These are phyloP conservation scores for Chironomus tepperi DNA, from an alignment of 1,140 invertebrate genomes.

Conservation along the genomic window DNA sequence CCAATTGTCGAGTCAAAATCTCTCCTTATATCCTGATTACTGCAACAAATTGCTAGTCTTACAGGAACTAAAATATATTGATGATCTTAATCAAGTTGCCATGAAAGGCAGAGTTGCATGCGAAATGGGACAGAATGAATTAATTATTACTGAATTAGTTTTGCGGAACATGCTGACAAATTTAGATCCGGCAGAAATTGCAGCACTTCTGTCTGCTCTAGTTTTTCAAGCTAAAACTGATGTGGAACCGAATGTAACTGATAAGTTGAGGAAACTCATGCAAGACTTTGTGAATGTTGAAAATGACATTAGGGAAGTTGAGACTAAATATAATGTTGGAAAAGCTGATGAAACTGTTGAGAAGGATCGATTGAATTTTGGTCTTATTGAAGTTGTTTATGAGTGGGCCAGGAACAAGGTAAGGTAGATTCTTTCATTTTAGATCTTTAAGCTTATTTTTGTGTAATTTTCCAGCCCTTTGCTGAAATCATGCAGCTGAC, in stretches of 20 bases:
- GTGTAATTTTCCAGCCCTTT: conserved; percentile 62
- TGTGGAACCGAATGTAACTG: conserved; percentile 45
- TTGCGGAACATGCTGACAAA: conserved; percentile 84
- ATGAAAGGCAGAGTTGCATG: conserved; percentile 91
- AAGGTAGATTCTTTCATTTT: conserved; percentile 28
- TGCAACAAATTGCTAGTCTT: conserved; percentile 75
- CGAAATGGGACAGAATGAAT: conserved; percentile 88
- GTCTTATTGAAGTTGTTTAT: conserved; percentile 86
- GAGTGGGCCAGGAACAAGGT: conserved; percentile 89
- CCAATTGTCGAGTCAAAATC: conserved; percentile 72
- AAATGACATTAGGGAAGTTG: conserved; percentile 39
- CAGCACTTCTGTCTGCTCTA: conserved; percentile 80
- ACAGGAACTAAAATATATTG: conserved; percentile 63
- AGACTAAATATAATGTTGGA: conserved; percentile 38
- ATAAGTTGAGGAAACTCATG: conserved; percentile 44
- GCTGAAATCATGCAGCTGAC: conserved; percentile 86
- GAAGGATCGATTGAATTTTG: conserved; percentile 75
- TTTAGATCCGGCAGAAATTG: conserved; percentile 81
- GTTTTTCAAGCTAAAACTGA: conserved; percentile 80
- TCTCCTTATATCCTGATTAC: conserved; percentile 84
- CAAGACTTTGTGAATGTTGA: conserved; percentile 40
- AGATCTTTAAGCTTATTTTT: conserved; percentile 14
- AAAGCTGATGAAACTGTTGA: conserved; percentile 32
- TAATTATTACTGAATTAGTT: conserved; percentile 94
- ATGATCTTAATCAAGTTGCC: conserved; percentile 59